A percentile compares a stretch with the other conserved stretches of the same genome.
Conservation (phyloP, 2,113 vertebrate species). For the Cyprinus carpio region DNA sequence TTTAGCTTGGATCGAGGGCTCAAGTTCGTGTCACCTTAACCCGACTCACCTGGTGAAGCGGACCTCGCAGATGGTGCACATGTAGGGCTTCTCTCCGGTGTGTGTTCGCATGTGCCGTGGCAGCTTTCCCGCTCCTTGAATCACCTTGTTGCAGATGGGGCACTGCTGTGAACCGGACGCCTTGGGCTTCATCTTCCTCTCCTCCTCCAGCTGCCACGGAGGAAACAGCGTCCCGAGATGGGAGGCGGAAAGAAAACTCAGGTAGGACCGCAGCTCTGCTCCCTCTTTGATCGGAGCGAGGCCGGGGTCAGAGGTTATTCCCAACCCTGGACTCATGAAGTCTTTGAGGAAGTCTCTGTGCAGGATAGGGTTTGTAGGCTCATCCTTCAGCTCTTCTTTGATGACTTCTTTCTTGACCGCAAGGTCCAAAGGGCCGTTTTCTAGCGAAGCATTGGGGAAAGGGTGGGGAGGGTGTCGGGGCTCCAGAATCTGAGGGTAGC, state of each 20-base stretch:
- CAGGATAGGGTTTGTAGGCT: constrained; percentile 80
- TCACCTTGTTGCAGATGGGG: constrained; percentile 98
- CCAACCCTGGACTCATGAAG: constrained; percentile 71
- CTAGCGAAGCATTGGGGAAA: constrained; percentile 75
- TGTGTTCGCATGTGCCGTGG: constrained; percentile 97
- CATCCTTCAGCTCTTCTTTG: constrained; percentile 93
- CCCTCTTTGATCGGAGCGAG: constrained; percentile 91
- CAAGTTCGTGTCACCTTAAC: background rate
- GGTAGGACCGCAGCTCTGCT: constrained; percentile 88
- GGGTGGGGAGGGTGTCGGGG: constrained; percentile 69
- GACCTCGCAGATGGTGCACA: constrained; percentile 98
- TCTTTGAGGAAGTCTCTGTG: constrained; percentile 91
- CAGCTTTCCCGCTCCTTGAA: constrained; percentile 97
- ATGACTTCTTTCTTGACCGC: constrained; percentile 93
- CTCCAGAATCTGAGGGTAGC: constrained; percentile 81
- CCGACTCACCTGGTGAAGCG: constrained; percentile 93
- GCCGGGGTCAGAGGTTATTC: constrained; percentile 71
- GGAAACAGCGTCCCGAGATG: constrained; percentile 91
- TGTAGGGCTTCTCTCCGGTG: constrained; percentile 97
- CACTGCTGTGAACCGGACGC: constrained; percentile 98
- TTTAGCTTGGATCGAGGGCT: background rate
- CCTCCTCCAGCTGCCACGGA: constrained; percentile 93
- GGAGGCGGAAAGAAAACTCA: constrained; percentile 91
- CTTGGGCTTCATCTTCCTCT: constrained; percentile 97
- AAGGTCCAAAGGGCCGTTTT: constrained; percentile 85